Evolutionary conservation across 37 sponge, comb jelly and placozoan genomes (phyloP).

Genomic region (Eunapius fragilis): DNA sequence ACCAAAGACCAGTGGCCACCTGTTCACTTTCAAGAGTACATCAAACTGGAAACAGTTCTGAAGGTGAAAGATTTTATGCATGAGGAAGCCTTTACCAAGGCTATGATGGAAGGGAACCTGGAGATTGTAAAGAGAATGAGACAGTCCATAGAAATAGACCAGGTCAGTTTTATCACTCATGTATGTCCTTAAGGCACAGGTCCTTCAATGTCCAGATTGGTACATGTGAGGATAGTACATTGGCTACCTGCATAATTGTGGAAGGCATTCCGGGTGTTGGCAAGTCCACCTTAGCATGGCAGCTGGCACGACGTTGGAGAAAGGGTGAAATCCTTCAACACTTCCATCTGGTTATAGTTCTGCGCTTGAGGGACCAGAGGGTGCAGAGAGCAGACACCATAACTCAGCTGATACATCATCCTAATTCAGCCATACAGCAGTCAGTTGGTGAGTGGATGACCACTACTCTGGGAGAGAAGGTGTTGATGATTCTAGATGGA

Average conservation of each 20-base stretch:
- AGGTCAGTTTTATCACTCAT: neutral
- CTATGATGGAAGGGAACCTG: neutral
- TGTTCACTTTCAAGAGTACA: neutral
- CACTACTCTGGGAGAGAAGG: neutral
- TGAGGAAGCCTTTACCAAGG: neutral
- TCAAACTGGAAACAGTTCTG: neutral
- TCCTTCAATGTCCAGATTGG: neutral
- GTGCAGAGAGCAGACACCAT: neutral
- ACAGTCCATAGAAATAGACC: neutral
- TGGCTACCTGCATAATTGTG: neutral
- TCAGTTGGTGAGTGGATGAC: neutral
- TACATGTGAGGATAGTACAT: neutral
- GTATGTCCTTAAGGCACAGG: no score
- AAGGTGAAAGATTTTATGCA: neutral
- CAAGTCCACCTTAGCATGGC: constrained; percentile 17
- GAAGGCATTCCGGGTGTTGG: constrained; percentile 26
- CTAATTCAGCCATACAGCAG: neutral
- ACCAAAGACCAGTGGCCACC: neutral
- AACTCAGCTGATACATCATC: neutral
- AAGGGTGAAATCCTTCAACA: neutral
- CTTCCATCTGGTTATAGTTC: constrained; percentile 6
- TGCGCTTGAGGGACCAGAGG: constrained; percentile 7
- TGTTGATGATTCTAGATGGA: constrained; percentile 19
- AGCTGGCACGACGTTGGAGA: neutral
- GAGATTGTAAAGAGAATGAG: neutral